These are phyloP conservation scores for Hypsibius dujardini DNA, from an alignment of 1,140 invertebrate genomes.

Conservation along the genomic window DNA sequence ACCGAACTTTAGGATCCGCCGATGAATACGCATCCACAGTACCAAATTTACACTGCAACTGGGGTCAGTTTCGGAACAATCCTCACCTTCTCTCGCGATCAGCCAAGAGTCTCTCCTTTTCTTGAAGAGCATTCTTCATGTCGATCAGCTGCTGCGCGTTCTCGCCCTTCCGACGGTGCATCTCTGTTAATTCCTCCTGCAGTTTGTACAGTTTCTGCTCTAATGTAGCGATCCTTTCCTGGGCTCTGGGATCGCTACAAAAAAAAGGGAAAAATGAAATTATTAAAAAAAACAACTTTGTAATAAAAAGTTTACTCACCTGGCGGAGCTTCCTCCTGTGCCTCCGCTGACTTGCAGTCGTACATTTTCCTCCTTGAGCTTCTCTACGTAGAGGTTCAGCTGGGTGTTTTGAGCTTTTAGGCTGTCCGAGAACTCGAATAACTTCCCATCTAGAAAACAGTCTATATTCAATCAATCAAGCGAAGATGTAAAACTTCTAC, in stretches of 20 bases:
- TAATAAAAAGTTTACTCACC: constrained; percentile 15
- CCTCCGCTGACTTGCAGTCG: constrained; percentile 21
- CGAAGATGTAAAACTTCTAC: too few relatives aligned
- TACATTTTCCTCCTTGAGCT: constrained; percentile 46
- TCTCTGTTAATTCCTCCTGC: constrained; percentile 75
- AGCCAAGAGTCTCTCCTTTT: constrained; percentile 56
- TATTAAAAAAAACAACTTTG: background rate
- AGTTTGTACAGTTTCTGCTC: constrained; percentile 66
- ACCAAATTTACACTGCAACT: too few relatives aligned
- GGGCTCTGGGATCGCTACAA: background rate
- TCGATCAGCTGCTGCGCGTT: constrained; percentile 81
- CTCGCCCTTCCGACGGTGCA: constrained; percentile 70
- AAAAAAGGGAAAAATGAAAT: background rate
- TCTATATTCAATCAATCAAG: too few relatives aligned
- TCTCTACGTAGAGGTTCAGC: constrained; percentile 61
- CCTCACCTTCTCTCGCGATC: constrained; percentile 56
- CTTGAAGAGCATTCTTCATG: constrained; percentile 63
- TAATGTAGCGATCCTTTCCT: constrained; percentile 31
- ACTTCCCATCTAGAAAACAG: constrained; percentile 49
- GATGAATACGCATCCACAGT: background rate
- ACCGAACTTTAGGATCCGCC: background rate
- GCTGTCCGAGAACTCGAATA: constrained; percentile 60
- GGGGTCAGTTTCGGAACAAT: too few relatives aligned
- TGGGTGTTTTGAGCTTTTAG: constrained; percentile 63
- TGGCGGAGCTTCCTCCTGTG: constrained; percentile 19